Conservation (phyloP, 2,888 invertebrate genomes). For the Heliconius aoede region DNA sequence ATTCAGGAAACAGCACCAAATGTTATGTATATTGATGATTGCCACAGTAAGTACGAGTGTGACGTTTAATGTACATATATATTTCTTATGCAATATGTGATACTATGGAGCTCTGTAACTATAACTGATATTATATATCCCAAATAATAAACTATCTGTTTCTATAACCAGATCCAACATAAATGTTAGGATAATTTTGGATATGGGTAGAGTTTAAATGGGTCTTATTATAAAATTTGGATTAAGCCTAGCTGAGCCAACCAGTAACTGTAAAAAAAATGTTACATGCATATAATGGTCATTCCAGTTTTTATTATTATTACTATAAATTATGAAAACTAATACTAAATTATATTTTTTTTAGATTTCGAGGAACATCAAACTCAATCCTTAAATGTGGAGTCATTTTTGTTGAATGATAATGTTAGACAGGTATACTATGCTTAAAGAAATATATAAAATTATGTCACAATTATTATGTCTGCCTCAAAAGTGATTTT, state of each 20-base stretch:
- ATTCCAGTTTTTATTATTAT: background rate
- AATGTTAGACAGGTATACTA: conserved; percentile 55
- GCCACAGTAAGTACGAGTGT: conserved; percentile 35
- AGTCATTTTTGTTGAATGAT: conserved; percentile 64
- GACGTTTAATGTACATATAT: background rate
- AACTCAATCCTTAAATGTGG: conserved; percentile 61
- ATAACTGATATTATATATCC: background rate
- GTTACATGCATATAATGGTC: background rate
- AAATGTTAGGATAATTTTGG: background rate
- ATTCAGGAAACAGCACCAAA: conserved; percentile 32
- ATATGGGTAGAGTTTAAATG: background rate
- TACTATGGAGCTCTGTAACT: background rate
- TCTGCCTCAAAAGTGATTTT: no score
- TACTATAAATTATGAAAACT: background rate
- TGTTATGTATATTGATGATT: conserved; percentile 30
- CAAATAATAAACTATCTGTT: background rate
- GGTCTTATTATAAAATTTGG: background rate
- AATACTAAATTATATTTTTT: conserved; percentile 43
- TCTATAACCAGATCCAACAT: background rate
- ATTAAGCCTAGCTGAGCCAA: no score
- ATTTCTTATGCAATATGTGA: background rate
- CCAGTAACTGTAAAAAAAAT: no score
- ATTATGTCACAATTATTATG: no score
- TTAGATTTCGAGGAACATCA: conserved; percentile 55
- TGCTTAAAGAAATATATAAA: conserved; percentile 9